Conservation (phyloP, 2,797 vertebrate genomes). For the Ispidina picta region DNA sequence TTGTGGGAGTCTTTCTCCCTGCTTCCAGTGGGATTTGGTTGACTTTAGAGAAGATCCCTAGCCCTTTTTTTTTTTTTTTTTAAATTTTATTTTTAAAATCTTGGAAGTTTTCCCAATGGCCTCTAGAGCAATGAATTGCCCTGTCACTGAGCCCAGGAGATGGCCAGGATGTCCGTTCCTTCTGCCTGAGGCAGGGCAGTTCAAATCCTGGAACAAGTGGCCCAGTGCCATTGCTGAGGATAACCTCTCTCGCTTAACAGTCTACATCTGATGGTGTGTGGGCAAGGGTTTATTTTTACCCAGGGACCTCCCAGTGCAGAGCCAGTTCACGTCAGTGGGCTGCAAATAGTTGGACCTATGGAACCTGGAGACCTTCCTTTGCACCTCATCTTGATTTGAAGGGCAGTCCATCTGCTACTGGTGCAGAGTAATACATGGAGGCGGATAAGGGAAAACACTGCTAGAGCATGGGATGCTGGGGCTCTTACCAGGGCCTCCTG, state of each 20-base stretch:
- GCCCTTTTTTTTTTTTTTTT: too few species aligned
- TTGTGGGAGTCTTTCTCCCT: neutral
- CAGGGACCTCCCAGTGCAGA: fast-evolving
- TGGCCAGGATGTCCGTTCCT: neutral
- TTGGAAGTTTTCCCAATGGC: neutral
- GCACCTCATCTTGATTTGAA: fast-evolving
- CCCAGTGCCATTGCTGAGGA: neutral
- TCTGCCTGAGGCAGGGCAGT: neutral
- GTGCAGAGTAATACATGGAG: fast-evolving
- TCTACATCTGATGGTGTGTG: neutral
- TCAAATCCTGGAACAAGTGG: neutral
- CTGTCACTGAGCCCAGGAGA: fast-evolving
- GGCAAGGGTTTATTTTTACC: neutral
- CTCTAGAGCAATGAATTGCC: neutral
- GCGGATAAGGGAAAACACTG: neutral
- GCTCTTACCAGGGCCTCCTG: neutral
- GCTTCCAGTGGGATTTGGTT: neutral
- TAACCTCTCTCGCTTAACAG: neutral
- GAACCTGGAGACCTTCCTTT: neutral
- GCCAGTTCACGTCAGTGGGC: neutral
- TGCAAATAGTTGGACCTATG: neutral
- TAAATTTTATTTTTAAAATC: neutral
- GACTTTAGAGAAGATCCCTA: neutral
- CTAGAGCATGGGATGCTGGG: neutral
- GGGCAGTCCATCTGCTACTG: neutral